Evolutionary conservation across 2,888 invertebrate genomes (phyloP).

Genomic region (Hermaeophaga mercurialis): DNA sequence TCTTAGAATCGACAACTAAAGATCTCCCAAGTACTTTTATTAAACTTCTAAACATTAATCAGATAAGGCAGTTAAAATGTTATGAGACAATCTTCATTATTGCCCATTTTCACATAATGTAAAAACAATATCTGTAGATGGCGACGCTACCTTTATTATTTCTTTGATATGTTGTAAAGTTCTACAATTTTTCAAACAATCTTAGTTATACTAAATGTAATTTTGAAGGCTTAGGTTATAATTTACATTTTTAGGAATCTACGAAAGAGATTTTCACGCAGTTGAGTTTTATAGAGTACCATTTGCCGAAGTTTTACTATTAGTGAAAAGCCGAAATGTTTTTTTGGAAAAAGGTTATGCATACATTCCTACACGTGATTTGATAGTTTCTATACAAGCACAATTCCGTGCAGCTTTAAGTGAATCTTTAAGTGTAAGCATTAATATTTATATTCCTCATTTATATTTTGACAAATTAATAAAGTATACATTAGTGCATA

Average conservation of each 20-base stretch:
- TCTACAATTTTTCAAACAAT: too few species aligned
- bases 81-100: too few species aligned
- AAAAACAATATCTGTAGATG: too few species aligned
- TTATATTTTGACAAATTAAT: neutral
- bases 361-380: slow-evolving; percentile 83
- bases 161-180: too few species aligned
- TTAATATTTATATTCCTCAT: neutral
- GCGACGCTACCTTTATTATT: too few species aligned
- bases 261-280: slow-evolving; percentile 64
- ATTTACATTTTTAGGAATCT: slow-evolving; percentile 54
- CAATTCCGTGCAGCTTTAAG: slow-evolving; percentile 75
- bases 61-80: too few species aligned
- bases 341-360: slow-evolving; percentile 82
- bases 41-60: too few species aligned
- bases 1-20: too few species aligned
- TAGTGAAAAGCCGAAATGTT: slow-evolving; percentile 79
- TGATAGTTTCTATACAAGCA: slow-evolving; percentile 81
- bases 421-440: slow-evolving; percentile 68
- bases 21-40: too few species aligned
- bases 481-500: neutral
- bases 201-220: too few species aligned
- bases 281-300: slow-evolving; percentile 62
- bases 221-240: too few species aligned
- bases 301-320: slow-evolving; percentile 84
- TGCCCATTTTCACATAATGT: too few species aligned